Base-by-base conservation (phyloP, 2,113 vertebrate species). In the Tor tambroides region DNA sequence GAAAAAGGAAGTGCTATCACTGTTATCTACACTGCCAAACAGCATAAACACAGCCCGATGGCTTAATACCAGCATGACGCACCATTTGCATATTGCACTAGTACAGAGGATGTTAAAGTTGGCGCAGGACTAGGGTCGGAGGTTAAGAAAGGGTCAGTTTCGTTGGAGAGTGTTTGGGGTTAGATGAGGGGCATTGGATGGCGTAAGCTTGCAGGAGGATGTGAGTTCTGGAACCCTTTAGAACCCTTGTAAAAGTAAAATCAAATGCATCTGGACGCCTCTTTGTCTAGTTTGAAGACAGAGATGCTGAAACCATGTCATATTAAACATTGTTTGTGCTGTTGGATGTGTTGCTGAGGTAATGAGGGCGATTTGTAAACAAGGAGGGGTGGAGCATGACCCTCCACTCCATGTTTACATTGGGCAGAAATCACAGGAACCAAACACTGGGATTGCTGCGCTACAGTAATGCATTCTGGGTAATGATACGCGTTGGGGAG, bases 331-430 rank as follows among this genome's bases (percentile, higher is more conserved):
- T 74, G 51, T 79, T 86, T 63, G 81, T 46, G 59, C 65, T 43
- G 35, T 83, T 80, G 76, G 80, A 83, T 43, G 41, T 26, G 63
- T 86, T 87, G 51, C 84, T 87, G 88, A 89, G 83, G 83, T 89
- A 85, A 89, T 85, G 86, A 84, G 79, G 79, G 32, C 14, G 79
- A 85, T 87, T 78, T 87, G 88, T 89, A 89, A 89, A 89, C 86
- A 89, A 80, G 78, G 83, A 77, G 75, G 78, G 88, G 79, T 67
- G 78, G 83, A 85, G 49, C 72, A 79, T 26, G 51, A 83, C 51
- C 51, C 63, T 87, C 26, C 38, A 46, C 38, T 21, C 17, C 19
- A 15, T 87, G 88, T 89, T 89, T 89, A 89, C 80, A 41, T 83
- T 89, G 86, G 84, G 85, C 72, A 32, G 74, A 86, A 80, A 87